phyloP scores from a whole-genome alignment of 1,140 invertebrate genomes.

The Muscidifurax raptorellus region DNA sequence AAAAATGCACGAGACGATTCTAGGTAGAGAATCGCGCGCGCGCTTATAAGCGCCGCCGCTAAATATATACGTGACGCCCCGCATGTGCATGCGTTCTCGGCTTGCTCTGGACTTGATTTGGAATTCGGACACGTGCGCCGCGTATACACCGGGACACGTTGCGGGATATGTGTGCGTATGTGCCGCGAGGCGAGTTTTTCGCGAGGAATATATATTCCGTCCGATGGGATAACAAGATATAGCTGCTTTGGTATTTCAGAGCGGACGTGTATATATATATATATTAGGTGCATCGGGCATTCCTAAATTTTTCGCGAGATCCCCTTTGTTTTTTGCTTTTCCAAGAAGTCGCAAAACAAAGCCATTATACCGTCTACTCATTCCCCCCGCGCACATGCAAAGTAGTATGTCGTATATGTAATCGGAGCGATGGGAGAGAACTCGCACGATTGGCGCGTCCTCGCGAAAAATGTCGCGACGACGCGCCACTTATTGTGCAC shows the following conservation, averaged over 20 bases:
- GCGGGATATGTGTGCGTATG: background rate
- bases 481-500: conserved; percentile 29
- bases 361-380: too few relatives aligned
- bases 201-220: too few relatives aligned
- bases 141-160: background rate
- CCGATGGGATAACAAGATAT: too few relatives aligned
- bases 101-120: background rate
- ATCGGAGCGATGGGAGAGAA: conserved; percentile 16
- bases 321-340: too few relatives aligned
- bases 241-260: too few relatives aligned
- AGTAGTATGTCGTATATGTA: conserved; percentile 2
- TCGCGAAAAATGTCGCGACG: conserved; percentile 33
- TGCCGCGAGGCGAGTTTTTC: too few relatives aligned
- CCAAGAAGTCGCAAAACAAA: too few relatives aligned
- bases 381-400: too few relatives aligned
- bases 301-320: too few relatives aligned
- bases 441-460: conserved; percentile 14
- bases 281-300: too few relatives aligned
- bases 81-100: background rate
- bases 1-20: background rate
- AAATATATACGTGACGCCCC: conserved; percentile 31
- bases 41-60: background rate
- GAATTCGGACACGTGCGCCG: conserved; percentile 16
- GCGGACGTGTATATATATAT: too few relatives aligned
- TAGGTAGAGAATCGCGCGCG: background rate